These are phyloP conservation scores for Germaria angustata DNA, from an alignment of 2,888 invertebrate genomes.

Conservation along the genomic window DNA sequence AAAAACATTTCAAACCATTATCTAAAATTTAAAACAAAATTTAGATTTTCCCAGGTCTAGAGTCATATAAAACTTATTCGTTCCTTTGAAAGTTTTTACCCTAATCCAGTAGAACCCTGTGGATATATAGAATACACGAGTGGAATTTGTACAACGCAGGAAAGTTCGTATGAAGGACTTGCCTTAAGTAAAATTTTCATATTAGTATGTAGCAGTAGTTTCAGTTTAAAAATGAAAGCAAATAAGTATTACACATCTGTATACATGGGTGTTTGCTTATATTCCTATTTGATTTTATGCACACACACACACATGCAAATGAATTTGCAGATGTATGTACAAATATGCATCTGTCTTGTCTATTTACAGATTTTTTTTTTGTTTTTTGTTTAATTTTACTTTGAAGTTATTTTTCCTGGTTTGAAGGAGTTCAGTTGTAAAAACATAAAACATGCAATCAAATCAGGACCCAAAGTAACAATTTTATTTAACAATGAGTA, in stretches of 20 bases:
- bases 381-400: background rate
- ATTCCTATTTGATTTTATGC: background rate
- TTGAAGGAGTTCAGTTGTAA: slow-evolving; percentile 23
- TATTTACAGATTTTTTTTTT: background rate
- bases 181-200: background rate
- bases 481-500: slow-evolving; percentile 22
- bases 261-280: background rate
- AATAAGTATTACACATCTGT: no score
- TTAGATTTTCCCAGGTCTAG: no score
- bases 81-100: background rate
- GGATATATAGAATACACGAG: background rate
- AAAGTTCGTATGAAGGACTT: slow-evolving; percentile 26
- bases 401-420: background rate
- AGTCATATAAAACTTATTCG: no score
- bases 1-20: no score
- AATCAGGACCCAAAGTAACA: slow-evolving; percentile 49
- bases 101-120: background rate
- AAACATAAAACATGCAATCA: slow-evolving; percentile 47
- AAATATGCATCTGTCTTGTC: background rate
- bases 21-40: no score
- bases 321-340: background rate
- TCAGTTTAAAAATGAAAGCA: slow-evolving; percentile 28
- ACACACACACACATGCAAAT: background rate
- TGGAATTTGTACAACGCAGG: slow-evolving; percentile 11
- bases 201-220: slow-evolving; percentile 20